phyloP scores from a whole-genome alignment of 2,113 vertebrate genomes.

The Bujurquina vittata region DNA sequence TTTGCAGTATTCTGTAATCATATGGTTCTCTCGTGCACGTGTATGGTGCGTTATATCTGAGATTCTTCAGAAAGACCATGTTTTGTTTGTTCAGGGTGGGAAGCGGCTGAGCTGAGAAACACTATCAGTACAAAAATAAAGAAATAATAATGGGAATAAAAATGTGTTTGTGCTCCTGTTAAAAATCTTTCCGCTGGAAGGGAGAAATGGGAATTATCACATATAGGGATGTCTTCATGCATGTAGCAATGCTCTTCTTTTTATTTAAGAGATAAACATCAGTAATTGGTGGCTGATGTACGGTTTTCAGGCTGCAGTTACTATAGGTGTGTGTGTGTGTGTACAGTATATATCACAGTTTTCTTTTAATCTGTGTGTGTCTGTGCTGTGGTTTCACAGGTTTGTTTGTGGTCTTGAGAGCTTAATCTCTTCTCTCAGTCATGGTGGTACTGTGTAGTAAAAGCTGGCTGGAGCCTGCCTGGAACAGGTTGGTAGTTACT shows the following conservation, averaged over 20 bases:
- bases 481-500: constrained; percentile 56
- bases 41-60: neutral
- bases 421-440: constrained; percentile 57
- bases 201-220: constrained; percentile 68
- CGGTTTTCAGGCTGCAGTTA: constrained; percentile 40
- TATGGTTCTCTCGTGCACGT: neutral
- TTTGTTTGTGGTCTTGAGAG: constrained; percentile 47
- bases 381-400: constrained; percentile 21
- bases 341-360: constrained; percentile 23
- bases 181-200: constrained; percentile 66
- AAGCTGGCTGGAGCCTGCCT: constrained; percentile 37
- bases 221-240: constrained; percentile 64
- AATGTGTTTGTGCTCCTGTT: constrained; percentile 50
- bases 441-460: constrained; percentile 35
- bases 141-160: constrained; percentile 75
- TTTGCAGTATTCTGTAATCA: constrained; percentile 8
- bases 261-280: constrained; percentile 78
- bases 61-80: constrained; percentile 19
- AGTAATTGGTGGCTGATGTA: constrained; percentile 72
- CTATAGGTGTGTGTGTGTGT: constrained; percentile 44
- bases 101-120: constrained; percentile 48
- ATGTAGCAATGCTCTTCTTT: constrained; percentile 71
- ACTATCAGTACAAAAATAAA: constrained; percentile 64
- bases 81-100: constrained; percentile 32
- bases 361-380: constrained; percentile 52